Evolutionary conservation across 2,113 vertebrate genomes (phyloP).

Genomic region (Thunnus maccoyii): DNA sequence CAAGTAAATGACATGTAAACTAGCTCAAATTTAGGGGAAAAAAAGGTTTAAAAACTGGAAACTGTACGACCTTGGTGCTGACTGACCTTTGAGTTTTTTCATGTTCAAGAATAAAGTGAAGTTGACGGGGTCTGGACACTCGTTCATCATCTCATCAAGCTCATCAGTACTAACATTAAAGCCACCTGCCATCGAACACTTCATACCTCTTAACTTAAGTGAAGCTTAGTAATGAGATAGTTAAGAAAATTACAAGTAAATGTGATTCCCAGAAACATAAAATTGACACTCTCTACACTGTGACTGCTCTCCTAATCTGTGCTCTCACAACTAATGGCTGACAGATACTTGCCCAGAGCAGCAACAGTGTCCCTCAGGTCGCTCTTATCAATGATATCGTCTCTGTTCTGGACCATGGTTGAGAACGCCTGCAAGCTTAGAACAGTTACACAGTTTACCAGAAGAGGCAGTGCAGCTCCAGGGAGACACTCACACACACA

Average conservation of each 20-base stretch:
- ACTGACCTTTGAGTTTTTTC: no score
- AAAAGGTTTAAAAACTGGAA: no score
- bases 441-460: slow-evolving; percentile 7
- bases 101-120: no score
- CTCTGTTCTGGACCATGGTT: slow-evolving; percentile 11
- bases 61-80: no score
- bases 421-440: slow-evolving; percentile 1
- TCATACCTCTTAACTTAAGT: no score
- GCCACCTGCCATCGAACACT: no score
- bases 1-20: no score
- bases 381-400: background rate
- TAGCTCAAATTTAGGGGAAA: no score
- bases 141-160: no score
- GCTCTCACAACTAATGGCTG: background rate
- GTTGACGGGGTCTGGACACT: no score
- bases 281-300: background rate
- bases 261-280: background rate
- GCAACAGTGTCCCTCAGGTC: background rate
- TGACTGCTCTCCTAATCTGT: background rate
- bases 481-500: background rate
- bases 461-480: slow-evolving; percentile 23
- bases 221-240: no score
- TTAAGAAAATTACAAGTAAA: background rate
- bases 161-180: no score
- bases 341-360: background rate